Conservation (phyloP, 2,888 invertebrate species). For the Steinernema carpocapsae region DNA sequence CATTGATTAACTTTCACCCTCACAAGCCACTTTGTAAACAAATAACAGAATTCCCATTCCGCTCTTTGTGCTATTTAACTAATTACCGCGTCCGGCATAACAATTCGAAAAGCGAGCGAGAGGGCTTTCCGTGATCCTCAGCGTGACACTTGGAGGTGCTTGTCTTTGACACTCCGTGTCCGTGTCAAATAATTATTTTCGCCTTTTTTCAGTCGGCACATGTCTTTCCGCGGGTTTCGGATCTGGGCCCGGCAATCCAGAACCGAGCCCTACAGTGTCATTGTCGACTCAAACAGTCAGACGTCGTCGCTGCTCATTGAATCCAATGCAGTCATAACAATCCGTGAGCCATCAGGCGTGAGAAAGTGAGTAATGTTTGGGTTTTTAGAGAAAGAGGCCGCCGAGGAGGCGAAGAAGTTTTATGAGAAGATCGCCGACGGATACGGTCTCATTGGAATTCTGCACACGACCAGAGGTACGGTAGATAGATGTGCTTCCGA, state of each 20-base stretch:
- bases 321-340: constrained; percentile 54
- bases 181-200: background rate
- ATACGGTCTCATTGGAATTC: constrained; percentile 91
- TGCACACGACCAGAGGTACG: constrained; percentile 74
- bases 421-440: constrained; percentile 84
- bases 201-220: constrained; percentile 38
- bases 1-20: no score
- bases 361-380: background rate
- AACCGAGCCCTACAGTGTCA: constrained; percentile 44
- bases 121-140: no score
- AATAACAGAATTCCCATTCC: no score
- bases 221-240: constrained; percentile 63
- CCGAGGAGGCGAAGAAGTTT: constrained; percentile 12
- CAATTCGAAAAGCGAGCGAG: no score
- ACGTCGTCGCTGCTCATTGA: constrained; percentile 61
- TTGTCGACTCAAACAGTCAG: constrained; percentile 56
- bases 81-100: no score
- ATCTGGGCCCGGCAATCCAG: constrained; percentile 55
- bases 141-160: no score
- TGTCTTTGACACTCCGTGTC: no score
- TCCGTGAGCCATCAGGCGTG: constrained; percentile 46
- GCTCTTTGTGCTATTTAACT: no score
- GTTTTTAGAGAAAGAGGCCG: constrained; percentile 19
- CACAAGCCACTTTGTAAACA: no score
- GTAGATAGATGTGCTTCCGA: no score